Evolutionary conservation across 1,140 invertebrate genomes (phyloP).

Genomic region (Sitobion miscanthi): DNA sequence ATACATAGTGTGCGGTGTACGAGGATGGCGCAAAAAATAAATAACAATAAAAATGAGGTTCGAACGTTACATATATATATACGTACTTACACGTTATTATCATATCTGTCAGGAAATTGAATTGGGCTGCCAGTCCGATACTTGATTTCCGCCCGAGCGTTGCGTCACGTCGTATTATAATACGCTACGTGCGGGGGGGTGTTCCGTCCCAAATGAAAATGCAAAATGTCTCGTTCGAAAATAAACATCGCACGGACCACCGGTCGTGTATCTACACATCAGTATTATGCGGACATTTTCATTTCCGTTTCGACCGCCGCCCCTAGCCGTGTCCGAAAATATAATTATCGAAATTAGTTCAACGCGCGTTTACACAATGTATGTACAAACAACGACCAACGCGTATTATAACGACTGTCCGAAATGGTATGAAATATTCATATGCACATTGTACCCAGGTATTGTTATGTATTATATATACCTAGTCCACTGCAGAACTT

Average conservation of each 20-base stretch:
- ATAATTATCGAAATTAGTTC: constrained; percentile 32
- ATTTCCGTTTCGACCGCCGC: not conserved
- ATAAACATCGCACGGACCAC: not conserved
- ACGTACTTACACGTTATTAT: not conserved
- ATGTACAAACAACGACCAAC: not conserved
- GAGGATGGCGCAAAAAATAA: not conserved
- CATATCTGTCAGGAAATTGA: constrained; percentile 33
- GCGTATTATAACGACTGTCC: not conserved
- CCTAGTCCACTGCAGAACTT: not conserved
- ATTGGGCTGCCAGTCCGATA: not conserved
- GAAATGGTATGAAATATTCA: not conserved
- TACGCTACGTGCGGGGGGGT: not conserved
- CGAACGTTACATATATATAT: not conserved
- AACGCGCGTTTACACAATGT: not conserved
- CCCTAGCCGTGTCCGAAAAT: not conserved
- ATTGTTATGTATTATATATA: not conserved
- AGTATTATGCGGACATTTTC: not conserved
- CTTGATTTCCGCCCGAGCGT: constrained; percentile 7
- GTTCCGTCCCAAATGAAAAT: not conserved
- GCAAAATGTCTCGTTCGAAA: constrained; percentile 7
- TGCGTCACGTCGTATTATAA: not conserved
- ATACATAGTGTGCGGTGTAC: not conserved
- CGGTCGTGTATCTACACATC: not conserved
- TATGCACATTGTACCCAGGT: not conserved
- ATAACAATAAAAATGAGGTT: not conserved